Evolutionary conservation across 2,888 invertebrate species (phyloP), one percentile per base, ranked within the genome.

Genomic region (Eilema caniola): DNA sequence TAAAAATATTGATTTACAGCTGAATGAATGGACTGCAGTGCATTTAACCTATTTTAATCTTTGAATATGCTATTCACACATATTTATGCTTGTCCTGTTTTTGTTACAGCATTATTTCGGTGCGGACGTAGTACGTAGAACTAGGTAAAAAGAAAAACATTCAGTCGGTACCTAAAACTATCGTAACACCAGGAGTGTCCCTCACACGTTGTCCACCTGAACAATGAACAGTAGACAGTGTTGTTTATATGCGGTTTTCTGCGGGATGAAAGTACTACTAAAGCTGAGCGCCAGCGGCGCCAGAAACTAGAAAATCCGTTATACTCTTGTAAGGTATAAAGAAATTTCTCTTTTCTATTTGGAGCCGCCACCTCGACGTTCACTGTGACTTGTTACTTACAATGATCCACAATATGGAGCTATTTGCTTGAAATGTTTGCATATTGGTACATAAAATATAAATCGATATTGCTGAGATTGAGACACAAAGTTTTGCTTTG

Each of bases 321-420:
- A 47, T 53, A 53, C 53, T 53, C n/a, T 53, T n/a, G n/a, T 53
- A n/a, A 53, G 53, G 10, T n/a, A 53, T 16, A 16, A 59, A 25
- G 25, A 25, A 25, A 59, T 59, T 59, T 59, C 23, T 59, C 59
- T 24, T 59, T 59, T 59, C 25, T 24, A 59, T 25, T 59, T 59
- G 59, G 16, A 59, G 0, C 5, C 8, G 20, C 59, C 59, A 59
- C 0, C 25, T 59, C 16, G 20, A 59, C 7, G 7, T 16, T 12
- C 2, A 14, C 59, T 24, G 59, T 16, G 10, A 59, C 7, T 59
- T 59, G 8, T 8, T 20, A 59, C 2, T 53, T 59, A 25, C 16
- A 59, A 16, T 24, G 59, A 28, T 16, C 16, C 59, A 8, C 59
- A 28, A 59, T 25, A 28, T 59, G 59, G 24, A 28, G 59, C 25